Evolutionary conservation across 2,797 vertebrate genomes (phyloP).

Genomic region (Sebastes aleutianus): DNA sequence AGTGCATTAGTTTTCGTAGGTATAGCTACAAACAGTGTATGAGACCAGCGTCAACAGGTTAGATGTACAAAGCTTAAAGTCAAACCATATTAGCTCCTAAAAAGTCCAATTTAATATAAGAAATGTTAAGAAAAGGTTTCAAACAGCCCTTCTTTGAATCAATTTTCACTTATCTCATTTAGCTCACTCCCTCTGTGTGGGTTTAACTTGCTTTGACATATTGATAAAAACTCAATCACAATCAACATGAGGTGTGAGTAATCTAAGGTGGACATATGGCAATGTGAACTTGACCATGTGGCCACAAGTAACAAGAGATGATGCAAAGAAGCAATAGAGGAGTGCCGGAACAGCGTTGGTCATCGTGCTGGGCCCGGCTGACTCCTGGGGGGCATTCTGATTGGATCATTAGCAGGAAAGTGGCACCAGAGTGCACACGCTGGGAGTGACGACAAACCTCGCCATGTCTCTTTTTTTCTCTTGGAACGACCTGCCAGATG

Average conservation of each 20-base stretch:
- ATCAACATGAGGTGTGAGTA: neutral
- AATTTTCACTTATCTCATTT: neutral
- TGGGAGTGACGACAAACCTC: conserved; percentile 41
- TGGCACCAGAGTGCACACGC: conserved; percentile 58
- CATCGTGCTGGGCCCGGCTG: conserved; percentile 32
- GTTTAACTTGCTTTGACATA: neutral
- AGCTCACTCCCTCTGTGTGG: neutral
- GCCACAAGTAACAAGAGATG: neutral
- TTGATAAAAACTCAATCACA: neutral
- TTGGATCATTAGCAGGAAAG: conserved; percentile 74
- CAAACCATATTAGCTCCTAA: neutral
- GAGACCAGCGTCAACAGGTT: neutral
- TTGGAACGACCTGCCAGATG: no score
- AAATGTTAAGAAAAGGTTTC: neutral
- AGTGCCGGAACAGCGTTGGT: neutral
- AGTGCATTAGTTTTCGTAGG: no score
- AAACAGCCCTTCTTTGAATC: neutral
- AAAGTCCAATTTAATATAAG: neutral
- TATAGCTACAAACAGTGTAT: no score
- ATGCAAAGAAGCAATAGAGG: neutral
- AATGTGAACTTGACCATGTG: conserved; percentile 2
- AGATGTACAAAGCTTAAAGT: neutral
- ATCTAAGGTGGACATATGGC: neutral
- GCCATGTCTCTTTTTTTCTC: conserved; percentile 2
- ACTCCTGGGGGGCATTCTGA: conserved; percentile 64